These are phyloP conservation scores for Scomber scombrus DNA, from an alignment of 2,113 vertebrate genomes.

Conservation along the genomic window DNA sequence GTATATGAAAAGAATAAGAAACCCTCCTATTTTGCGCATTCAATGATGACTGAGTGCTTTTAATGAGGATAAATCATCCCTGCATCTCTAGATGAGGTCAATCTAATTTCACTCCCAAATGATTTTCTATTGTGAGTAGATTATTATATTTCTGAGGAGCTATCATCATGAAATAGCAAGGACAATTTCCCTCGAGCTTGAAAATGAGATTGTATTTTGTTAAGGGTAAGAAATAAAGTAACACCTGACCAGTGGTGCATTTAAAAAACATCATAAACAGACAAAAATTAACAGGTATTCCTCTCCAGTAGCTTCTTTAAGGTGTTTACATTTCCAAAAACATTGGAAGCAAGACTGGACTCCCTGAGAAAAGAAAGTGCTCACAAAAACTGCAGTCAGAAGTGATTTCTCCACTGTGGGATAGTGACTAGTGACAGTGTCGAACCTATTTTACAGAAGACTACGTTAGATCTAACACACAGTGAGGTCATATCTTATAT, in stretches of 20 bases:
- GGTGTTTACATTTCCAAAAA: constrained; percentile 5
- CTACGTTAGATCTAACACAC: neutral
- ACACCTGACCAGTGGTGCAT: neutral
- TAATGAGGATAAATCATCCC: constrained; percentile 42
- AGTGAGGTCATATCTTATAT: constrained; percentile 53
- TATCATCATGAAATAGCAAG: neutral
- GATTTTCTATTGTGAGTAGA: constrained; percentile 44
- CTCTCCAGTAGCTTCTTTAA: neutral
- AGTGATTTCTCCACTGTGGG: constrained; percentile 16
- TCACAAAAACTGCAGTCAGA: constrained; percentile 21
- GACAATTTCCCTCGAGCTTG: constrained; percentile 7
- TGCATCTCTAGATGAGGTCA: constrained; percentile 55
- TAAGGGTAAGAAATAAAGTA: constrained; percentile 4
- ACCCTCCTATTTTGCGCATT: neutral
- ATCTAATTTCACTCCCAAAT: constrained; percentile 47
- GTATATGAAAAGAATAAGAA: neutral
- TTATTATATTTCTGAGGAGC: constrained; percentile 29
- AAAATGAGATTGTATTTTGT: constrained; percentile 24
- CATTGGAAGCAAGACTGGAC: constrained; percentile 12
- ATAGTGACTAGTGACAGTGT: constrained; percentile 39
- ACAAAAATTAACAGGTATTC: constrained; percentile 10
- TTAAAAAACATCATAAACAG: constrained; percentile 30
- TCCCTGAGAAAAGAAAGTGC: constrained; percentile 4
- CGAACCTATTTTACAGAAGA: constrained; percentile 27
- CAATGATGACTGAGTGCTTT: constrained; percentile 3